Percentiles rank a stretch among this genome's conserved stretches.
These are phyloP conservation scores for Zaprionus africanus DNA, from an alignment of 1,140 invertebrate species.

Conservation along the genomic window DNA sequence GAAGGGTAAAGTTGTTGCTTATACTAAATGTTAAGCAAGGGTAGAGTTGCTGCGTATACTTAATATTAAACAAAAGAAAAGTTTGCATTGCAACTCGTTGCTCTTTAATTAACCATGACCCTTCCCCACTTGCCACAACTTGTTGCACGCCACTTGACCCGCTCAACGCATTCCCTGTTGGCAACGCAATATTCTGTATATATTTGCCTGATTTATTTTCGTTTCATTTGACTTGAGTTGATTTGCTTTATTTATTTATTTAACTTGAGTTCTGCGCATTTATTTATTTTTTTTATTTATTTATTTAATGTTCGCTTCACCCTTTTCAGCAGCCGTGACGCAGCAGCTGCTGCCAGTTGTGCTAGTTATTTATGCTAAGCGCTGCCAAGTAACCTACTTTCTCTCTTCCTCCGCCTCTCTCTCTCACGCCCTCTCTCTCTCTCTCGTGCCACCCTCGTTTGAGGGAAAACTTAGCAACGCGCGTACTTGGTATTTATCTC, in stretches of 20 bases:
- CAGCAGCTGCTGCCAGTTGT: slow-evolving; percentile 48
- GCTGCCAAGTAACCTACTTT: slow-evolving; percentile 78
- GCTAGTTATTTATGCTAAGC: slow-evolving; percentile 76
- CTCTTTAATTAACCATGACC: not conserved
- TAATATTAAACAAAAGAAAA: not conserved
- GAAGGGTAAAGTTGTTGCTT: not conserved
- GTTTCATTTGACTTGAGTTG: slow-evolving; percentile 16
- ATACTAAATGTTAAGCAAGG: not conserved
- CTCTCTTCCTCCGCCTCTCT: not conserved
- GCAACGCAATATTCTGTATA: slow-evolving; percentile 7
- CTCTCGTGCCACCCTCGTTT: not conserved
- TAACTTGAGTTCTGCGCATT: slow-evolving; percentile 35
- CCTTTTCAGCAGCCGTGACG: slow-evolving; percentile 48
- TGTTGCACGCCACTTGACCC: slow-evolving; percentile 24
- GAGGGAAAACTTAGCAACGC: slow-evolving; percentile 69
- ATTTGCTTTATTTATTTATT: slow-evolving; percentile 47
- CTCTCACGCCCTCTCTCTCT: slow-evolving; percentile 1
- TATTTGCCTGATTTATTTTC: slow-evolving; percentile 45
- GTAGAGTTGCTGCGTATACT: not conserved
- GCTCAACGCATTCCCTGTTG: slow-evolving; percentile 38
- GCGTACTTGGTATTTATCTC: slow-evolving; percentile 68
- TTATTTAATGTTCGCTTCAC: slow-evolving; percentile 61
- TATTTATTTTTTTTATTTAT: slow-evolving; percentile 52
- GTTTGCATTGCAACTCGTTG: not conserved
- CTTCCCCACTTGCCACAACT: slow-evolving; percentile 16